A percentile compares a stretch with the other conserved stretches of the same genome.
phyloP scores from a whole-genome alignment of 2,888 invertebrate genomes.

The Macaria notata region DNA sequence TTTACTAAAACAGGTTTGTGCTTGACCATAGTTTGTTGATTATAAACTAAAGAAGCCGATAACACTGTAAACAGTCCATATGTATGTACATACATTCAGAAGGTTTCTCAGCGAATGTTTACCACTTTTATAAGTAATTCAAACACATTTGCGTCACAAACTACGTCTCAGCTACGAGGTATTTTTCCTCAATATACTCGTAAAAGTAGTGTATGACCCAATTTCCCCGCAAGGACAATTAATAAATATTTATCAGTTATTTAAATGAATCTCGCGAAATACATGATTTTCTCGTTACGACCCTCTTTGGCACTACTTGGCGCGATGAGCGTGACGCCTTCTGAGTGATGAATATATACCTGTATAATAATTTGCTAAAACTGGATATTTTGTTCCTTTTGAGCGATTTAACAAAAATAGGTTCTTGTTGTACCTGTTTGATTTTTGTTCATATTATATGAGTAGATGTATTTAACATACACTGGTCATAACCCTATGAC shows the following conservation, averaged over 20 bases:
- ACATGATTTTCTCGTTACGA: conserved; percentile 26
- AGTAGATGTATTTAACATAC: too few species aligned
- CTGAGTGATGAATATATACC: too few species aligned
- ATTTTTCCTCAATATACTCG: conserved; percentile 26
- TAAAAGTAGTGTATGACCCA: conserved; percentile 19
- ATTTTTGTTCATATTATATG: too few species aligned
- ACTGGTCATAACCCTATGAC: too few species aligned
- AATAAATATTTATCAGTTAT: conserved; percentile 29
- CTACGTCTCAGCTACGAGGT: conserved; percentile 18
- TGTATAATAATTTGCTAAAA: too few species aligned
- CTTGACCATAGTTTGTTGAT: background rate
- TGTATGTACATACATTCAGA: too few species aligned
- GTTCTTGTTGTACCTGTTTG: too few species aligned
- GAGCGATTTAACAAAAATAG: too few species aligned
- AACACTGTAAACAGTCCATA: too few species aligned
- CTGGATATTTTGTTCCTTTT: too few species aligned
- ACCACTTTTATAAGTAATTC: conserved; percentile 43
- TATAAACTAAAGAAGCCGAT: background rate
- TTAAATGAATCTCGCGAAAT: conserved; percentile 17
- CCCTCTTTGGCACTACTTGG: conserved; percentile 11
- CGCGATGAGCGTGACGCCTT: conserved; percentile 9
- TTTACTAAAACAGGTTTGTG: too few species aligned
- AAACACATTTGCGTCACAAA: conserved; percentile 40
- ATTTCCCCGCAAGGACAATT: conserved; percentile 24
- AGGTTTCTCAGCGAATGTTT: conserved; percentile 26